Percentiles rank a stretch among this genome's conserved stretches.
phyloP scores from a whole-genome alignment of 2,113 vertebrate genomes.

The Mastomys coucha region DNA sequence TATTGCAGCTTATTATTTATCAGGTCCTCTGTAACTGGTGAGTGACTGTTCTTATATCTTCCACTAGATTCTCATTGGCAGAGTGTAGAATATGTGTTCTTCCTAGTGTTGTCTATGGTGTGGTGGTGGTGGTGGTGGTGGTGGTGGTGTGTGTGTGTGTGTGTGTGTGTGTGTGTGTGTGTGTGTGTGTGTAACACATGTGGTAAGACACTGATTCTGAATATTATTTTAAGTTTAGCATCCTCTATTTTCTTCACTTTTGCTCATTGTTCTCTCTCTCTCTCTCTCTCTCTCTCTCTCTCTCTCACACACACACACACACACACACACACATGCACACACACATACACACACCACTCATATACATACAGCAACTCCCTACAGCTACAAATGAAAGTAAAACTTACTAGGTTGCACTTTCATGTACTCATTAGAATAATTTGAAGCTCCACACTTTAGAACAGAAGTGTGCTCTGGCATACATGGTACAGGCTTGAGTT shows the following conservation, averaged over 20 bases:
- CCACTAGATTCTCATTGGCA: neutral
- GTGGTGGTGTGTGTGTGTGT: neutral
- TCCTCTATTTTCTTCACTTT: neutral
- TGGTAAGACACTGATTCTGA: neutral
- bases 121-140: neutral
- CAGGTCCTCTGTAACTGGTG: neutral
- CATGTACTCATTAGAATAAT: slow-evolving; percentile 48
- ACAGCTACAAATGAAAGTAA: slow-evolving; percentile 7
- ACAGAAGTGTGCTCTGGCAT: slow-evolving; percentile 52
- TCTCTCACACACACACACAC: neutral
- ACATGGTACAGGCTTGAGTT: neutral
- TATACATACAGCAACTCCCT: neutral
- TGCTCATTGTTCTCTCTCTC: neutral
- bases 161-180: neutral
- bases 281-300: neutral
- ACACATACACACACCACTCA: neutral
- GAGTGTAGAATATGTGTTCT: neutral
- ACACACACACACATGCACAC: neutral
- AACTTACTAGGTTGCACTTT: slow-evolving; percentile 34
- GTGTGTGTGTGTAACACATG: neutral
- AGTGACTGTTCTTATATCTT: neutral
- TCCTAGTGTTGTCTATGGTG: neutral
- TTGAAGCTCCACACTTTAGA: slow-evolving; percentile 10
- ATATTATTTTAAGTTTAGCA: neutral
- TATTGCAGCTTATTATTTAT: neutral